These are phyloP conservation scores for Sarcophaga carnaria DNA, from an alignment of 2,888 invertebrate genomes.

Conservation along the genomic window DNA sequence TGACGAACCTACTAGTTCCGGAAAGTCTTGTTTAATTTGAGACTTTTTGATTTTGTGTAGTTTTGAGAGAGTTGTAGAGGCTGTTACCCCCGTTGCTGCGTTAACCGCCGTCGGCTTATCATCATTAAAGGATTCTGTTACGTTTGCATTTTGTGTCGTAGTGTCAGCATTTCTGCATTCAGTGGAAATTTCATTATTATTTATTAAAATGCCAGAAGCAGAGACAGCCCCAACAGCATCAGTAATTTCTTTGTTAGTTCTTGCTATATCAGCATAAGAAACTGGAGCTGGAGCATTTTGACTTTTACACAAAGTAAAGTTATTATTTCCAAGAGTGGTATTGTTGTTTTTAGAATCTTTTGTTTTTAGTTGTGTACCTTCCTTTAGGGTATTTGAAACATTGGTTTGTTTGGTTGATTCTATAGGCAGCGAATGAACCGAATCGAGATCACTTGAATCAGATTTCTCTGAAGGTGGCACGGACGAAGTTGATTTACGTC, in stretches of 20 bases:
- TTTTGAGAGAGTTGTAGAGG: conserved; percentile 55
- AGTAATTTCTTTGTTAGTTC: conserved; percentile 79
- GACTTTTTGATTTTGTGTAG: conserved; percentile 69
- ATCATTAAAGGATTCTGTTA: conserved; percentile 40
- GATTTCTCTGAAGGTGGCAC: conserved; percentile 93
- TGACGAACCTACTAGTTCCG: conserved; percentile 71
- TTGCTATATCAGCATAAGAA: conserved; percentile 93
- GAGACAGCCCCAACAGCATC: conserved; percentile 61
- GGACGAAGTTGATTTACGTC: conserved; percentile 88
- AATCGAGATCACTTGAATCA: conserved; percentile 91
- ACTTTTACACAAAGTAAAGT: conserved; percentile 73
- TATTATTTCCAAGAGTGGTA: conserved; percentile 64
- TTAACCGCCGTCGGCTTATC: conserved; percentile 3
- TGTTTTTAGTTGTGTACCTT: conserved; percentile 26
- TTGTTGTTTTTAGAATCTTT: conserved; percentile 46
- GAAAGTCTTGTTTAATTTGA: conserved; percentile 74
- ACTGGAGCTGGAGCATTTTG: conserved; percentile 75
- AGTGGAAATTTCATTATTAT: conserved; percentile 56
- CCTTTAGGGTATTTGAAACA: conserved; percentile 52
- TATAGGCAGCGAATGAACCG: conserved; percentile 91
- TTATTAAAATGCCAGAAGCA: conserved; percentile 63
- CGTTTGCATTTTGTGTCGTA: not conserved
- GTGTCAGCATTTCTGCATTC: conserved; percentile 59
- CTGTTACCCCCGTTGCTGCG: not conserved
- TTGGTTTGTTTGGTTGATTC: conserved; percentile 79